These are phyloP conservation scores for Silurus lanzhouensis DNA, from an alignment of 2,797 vertebrate species.

Conservation along the genomic window DNA sequence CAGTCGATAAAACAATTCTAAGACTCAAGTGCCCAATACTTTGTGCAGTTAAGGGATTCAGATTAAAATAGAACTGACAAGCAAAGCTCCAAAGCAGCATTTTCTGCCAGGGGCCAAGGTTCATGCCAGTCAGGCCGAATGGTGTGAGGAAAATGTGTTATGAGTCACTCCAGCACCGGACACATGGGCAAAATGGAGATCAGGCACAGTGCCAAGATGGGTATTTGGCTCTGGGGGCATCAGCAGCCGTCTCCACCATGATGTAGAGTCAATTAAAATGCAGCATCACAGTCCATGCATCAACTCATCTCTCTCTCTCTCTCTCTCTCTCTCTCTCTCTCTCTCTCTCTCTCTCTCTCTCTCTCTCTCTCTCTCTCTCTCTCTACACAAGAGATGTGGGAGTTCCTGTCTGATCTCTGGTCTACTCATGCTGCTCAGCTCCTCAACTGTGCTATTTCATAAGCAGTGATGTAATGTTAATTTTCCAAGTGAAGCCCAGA, in stretches of 20 bases:
- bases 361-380: conserved; percentile 59
- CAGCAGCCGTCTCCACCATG: conserved; percentile 41
- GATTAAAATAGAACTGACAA: conserved; percentile 46
- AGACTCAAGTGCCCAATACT: conserved; percentile 34
- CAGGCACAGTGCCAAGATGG: conserved; percentile 5
- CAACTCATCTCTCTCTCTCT: conserved; percentile 60
- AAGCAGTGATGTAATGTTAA: conserved; percentile 56
- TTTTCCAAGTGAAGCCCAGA: conserved; percentile 21
- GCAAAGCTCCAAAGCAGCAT: conserved; percentile 28
- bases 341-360: conserved; percentile 57
- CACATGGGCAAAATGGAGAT: conserved; percentile 26
- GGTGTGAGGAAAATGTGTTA: conserved; percentile 22
- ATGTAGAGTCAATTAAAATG: conserved; percentile 54
- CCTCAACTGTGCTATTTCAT: conserved; percentile 34
- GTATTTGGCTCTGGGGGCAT: conserved; percentile 24
- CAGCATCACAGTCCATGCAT: conserved; percentile 56
- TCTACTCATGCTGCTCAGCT: conserved; percentile 43
- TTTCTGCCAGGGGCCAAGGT: conserved; percentile 29
- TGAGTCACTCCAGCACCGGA: conserved; percentile 22
- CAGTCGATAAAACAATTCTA: conserved; percentile 38
- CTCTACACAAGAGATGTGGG: conserved; percentile 53
- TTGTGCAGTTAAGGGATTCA: conserved; percentile 34
- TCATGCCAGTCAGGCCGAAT: conserved; percentile 16
- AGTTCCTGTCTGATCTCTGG: conserved; percentile 67
- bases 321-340: conserved; percentile 49